Conservation (phyloP, 2,797 vertebrate genomes). For the Sebastes jordani region DNA sequence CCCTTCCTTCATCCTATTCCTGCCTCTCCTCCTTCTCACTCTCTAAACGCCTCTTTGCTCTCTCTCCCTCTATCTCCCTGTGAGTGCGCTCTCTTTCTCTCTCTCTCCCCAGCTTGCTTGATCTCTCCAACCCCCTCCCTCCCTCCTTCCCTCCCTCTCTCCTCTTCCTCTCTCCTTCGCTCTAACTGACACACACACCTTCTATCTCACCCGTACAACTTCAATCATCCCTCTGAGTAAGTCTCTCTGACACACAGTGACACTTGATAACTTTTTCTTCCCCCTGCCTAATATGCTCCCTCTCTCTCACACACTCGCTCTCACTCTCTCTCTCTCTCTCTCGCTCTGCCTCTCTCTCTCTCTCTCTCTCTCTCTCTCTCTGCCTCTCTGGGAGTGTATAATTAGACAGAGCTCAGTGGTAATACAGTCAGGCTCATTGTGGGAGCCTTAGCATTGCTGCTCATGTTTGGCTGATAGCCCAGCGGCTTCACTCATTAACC, state of each 20-base stretch:
- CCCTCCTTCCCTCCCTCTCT: too few species aligned
- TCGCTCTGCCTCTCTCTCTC: slow-evolving; percentile 22
- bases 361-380: slow-evolving; percentile 35
- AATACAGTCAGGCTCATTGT: slow-evolving; percentile 86
- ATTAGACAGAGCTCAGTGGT: slow-evolving; percentile 85
- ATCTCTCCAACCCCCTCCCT: slow-evolving; percentile 70
- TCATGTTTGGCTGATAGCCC: slow-evolving; percentile 83
- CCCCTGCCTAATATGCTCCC: slow-evolving; percentile 56
- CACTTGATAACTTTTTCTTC: slow-evolving; percentile 70
- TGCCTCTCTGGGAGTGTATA: slow-evolving; percentile 80
- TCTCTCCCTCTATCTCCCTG: slow-evolving; percentile 59
- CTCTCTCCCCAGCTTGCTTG: slow-evolving; percentile 70
- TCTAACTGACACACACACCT: slow-evolving; percentile 67
- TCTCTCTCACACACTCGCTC: slow-evolving; percentile 25
- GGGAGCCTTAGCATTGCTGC: slow-evolving; percentile 80
- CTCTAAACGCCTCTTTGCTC: slow-evolving; percentile 79
- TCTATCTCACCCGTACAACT: slow-evolving; percentile 72
- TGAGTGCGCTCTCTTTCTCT: slow-evolving; percentile 59
- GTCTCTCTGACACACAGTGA: slow-evolving; percentile 62
- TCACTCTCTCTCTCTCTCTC: slow-evolving; percentile 20
- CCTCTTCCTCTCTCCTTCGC: slow-evolving; percentile 34
- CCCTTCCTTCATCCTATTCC: slow-evolving; percentile 75
- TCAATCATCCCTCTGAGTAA: slow-evolving; percentile 64
- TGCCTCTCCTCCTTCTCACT: slow-evolving; percentile 79
- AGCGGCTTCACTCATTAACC: slow-evolving; percentile 85